Evolutionary conservation across 2,113 vertebrate genomes (phyloP).

Genomic region (Casuarius casuarius): DNA sequence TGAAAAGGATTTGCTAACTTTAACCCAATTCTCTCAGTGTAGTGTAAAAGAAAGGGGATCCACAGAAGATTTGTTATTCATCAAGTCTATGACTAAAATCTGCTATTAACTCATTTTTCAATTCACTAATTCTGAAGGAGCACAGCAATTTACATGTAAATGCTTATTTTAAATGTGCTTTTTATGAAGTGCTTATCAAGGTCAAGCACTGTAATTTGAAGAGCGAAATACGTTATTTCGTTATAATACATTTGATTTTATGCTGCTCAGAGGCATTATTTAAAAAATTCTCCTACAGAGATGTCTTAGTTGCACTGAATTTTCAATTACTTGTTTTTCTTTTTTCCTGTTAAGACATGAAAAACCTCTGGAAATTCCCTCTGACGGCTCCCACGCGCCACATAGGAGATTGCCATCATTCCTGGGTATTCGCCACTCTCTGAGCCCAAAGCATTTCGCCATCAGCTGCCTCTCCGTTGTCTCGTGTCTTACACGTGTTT

Average conservation of each 20-base stretch:
- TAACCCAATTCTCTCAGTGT: neutral
- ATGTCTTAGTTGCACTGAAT: neutral
- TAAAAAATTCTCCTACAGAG: neutral
- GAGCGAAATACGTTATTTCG: neutral
- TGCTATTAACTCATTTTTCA: constrained; percentile 4
- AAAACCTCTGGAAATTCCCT: neutral
- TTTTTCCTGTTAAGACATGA: neutral
- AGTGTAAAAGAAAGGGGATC: neutral
- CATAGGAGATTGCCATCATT: rapidly evolving
- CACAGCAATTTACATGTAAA: constrained; percentile 20
- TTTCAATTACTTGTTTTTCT: neutral
- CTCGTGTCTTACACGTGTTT: neutral
- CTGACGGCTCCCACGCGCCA: neutral
- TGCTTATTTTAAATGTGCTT: neutral
- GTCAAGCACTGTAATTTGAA: constrained; percentile 6
- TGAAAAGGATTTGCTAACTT: neutral
- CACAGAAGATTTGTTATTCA: neutral
- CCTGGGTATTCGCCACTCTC: rapidly evolving
- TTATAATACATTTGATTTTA: neutral
- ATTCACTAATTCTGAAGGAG: constrained; percentile 3
- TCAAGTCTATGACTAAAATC: constrained; percentile 2
- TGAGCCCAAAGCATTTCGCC: neutral
- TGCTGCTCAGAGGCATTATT: neutral
- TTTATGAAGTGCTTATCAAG: constrained; percentile 28
- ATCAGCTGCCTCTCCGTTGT: neutral